phyloP scores from a whole-genome alignment of 1,140 invertebrate genomes.

The Drosophila santomea region DNA sequence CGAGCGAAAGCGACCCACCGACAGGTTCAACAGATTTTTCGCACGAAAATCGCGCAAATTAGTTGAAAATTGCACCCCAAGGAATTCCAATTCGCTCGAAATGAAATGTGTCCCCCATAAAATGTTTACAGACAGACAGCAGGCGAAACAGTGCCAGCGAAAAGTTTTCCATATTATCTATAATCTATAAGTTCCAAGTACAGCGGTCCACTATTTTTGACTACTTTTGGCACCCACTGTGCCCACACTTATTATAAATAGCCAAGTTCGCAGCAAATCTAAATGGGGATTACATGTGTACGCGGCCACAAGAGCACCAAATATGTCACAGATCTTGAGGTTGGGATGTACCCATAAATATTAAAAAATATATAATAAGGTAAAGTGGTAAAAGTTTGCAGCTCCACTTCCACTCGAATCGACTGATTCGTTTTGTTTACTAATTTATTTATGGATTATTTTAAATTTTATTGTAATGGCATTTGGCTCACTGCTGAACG shows the following conservation, averaged over 20 bases:
- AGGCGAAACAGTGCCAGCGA: slow-evolving; percentile 8
- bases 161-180: neutral
- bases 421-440: slow-evolving; percentile 51
- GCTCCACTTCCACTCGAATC: neutral
- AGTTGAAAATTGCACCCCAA: slow-evolving; percentile 58
- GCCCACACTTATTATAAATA: slow-evolving; percentile 42
- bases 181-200: no score
- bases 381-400: slow-evolving; percentile 14
- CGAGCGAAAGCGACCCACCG: slow-evolving; percentile 41
- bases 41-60: slow-evolving; percentile 54
- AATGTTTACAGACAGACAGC: slow-evolving; percentile 22
- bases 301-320: slow-evolving; percentile 31
- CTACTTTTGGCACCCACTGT: slow-evolving; percentile 40
- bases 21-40: slow-evolving; percentile 60
- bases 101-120: slow-evolving; percentile 47
- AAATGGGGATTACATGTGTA: slow-evolving; percentile 59
- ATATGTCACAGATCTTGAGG: slow-evolving; percentile 27
- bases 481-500: slow-evolving; percentile 54
- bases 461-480: slow-evolving; percentile 71
- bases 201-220: no score
- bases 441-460: slow-evolving; percentile 79
- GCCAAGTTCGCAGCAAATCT: slow-evolving; percentile 32
- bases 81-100: slow-evolving; percentile 49
- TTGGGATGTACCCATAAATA: slow-evolving; percentile 21
- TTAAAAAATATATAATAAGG: no score